These are phyloP conservation scores for Tenebrio molitor DNA, from an alignment of 1,140 invertebrate species.

Conservation along the genomic window DNA sequence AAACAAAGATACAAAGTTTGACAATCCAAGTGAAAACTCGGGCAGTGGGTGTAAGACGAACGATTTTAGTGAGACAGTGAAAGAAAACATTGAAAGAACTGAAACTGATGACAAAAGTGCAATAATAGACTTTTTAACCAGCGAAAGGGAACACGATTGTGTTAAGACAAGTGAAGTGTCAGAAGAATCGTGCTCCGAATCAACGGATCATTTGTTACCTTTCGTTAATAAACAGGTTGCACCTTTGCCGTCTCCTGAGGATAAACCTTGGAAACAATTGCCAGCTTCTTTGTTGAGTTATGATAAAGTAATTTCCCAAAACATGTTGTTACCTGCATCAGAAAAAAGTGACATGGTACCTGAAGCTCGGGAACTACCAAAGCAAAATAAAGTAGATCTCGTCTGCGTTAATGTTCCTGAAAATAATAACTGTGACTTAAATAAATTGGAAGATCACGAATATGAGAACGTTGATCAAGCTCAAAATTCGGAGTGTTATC, in stretches of 20 bases:
- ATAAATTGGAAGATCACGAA: slow-evolving; percentile 39
- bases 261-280: slow-evolving; percentile 64
- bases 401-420: slow-evolving; percentile 23
- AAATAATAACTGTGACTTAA: slow-evolving; percentile 7
- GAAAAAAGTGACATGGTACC: neutral
- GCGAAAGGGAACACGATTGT: slow-evolving; percentile 49
- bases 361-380: neutral
- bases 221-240: slow-evolving; percentile 50
- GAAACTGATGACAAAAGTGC: slow-evolving; percentile 36
- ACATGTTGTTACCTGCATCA: slow-evolving; percentile 4
- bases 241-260: slow-evolving; percentile 63
- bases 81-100: slow-evolving; percentile 39
- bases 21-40: slow-evolving; percentile 17
- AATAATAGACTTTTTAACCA: slow-evolving; percentile 50
- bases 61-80: slow-evolving; percentile 5
- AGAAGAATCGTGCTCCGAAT: slow-evolving; percentile 20
- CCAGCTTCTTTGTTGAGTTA: slow-evolving; percentile 59
- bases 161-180: slow-evolving; percentile 43
- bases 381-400: neutral
- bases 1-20: slow-evolving; percentile 10
- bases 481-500: slow-evolving; percentile 30
- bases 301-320: slow-evolving; percentile 44
- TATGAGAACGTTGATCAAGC: slow-evolving; percentile 46
- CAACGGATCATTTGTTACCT: slow-evolving; percentile 8
- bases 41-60: slow-evolving; percentile 6